Conservation (phyloP, 2,113 vertebrate genomes). For the Propithecus coquereli region DNA sequence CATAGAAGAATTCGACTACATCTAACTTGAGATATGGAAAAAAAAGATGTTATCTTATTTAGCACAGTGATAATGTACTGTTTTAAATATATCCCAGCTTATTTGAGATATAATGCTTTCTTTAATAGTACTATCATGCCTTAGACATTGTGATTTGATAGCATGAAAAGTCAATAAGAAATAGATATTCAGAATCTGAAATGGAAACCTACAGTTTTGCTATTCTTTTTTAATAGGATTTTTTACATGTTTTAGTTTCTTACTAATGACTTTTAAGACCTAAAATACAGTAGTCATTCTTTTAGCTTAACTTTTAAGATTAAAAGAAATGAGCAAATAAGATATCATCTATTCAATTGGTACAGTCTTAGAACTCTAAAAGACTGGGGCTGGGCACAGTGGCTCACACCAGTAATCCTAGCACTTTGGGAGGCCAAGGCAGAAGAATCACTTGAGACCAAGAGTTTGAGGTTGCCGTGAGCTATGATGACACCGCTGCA, state of each 20-base stretch:
- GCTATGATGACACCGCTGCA: too few species aligned
- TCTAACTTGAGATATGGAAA: conserved; percentile 9
- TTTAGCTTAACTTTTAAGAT: neutral
- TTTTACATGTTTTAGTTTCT: neutral
- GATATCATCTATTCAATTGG: neutral
- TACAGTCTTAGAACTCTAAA: neutral
- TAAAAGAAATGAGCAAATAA: neutral
- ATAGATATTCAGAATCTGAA: neutral
- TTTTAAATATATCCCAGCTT: neutral
- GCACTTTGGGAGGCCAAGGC: too few species aligned
- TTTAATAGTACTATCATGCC: neutral
- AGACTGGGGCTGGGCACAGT: neutral
- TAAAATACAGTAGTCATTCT: neutral
- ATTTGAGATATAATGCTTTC: neutral
- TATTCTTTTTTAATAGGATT: neutral
- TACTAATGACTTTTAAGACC: neutral
- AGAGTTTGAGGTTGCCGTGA: too few species aligned
- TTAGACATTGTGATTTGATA: neutral
- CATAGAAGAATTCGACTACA: conserved; percentile 14
- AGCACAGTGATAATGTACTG: neutral
- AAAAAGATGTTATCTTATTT: neutral
- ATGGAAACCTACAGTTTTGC: neutral
- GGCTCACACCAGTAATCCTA: too few species aligned
- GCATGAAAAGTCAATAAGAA: neutral
- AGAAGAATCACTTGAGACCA: too few species aligned